These are phyloP conservation scores for Platorchestia sp. DNA, from an alignment of 1,140 invertebrate genomes.

Conservation along the genomic window DNA sequence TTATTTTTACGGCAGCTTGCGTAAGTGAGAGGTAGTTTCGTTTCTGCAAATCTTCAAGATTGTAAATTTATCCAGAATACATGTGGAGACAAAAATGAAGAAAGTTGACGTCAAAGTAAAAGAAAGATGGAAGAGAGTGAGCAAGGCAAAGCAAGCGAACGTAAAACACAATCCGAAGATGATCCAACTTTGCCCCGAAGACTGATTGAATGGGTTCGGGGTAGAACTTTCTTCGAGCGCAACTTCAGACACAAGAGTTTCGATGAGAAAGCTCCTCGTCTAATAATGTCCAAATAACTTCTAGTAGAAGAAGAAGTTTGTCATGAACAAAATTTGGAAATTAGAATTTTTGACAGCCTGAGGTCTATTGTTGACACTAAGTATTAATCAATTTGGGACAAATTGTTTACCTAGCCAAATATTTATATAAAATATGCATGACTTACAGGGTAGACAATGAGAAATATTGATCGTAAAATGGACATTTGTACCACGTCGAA, in stretches of 20 bases:
- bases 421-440: too few species aligned
- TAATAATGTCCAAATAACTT: background rate
- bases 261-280: background rate
- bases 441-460: too few species aligned
- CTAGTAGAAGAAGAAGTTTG: too few species aligned
- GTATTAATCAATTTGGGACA: too few species aligned
- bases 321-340: too few species aligned
- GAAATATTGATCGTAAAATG: too few species aligned
- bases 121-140: background rate
- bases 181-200: background rate
- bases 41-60: background rate
- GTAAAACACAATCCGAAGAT: background rate
- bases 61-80: background rate
- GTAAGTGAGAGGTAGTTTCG: background rate
- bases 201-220: background rate
- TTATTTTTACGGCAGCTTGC: too few species aligned
- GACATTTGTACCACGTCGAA: too few species aligned
- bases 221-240: background rate
- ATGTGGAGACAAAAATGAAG: background rate
- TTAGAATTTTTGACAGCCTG: too few species aligned
- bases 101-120: background rate
- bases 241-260: background rate
- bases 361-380: too few species aligned
- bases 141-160: background rate
- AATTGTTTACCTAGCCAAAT: too few species aligned